Conservation (phyloP, 2,888 invertebrate genomes). For the Parnassius mnemosyne region DNA sequence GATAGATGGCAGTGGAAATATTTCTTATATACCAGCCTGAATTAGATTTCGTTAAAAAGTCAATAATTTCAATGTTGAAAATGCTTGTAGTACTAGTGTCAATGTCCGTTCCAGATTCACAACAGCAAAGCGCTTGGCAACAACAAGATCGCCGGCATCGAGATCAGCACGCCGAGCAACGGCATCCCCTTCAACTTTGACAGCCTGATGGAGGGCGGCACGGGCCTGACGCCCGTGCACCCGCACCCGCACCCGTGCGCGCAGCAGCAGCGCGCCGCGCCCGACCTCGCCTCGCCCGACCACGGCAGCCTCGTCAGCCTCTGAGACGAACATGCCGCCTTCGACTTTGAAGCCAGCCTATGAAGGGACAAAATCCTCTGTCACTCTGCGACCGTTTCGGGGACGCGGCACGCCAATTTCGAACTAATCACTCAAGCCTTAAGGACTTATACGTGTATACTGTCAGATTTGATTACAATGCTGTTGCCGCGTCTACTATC, state of each 20-base stretch:
- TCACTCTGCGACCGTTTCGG: background rate
- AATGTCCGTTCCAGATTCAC: constrained; percentile 59
- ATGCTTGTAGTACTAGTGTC: background rate
- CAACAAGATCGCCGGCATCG: constrained; percentile 87
- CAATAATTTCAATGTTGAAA: too few relatives aligned
- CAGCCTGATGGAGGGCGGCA: constrained; percentile 95
- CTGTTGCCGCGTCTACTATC: too few relatives aligned
- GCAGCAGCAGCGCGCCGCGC: constrained; percentile 87
- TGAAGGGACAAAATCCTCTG: constrained; percentile 4
- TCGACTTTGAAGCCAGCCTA: constrained; percentile 27
- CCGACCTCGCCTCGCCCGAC: constrained; percentile 87
- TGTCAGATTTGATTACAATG: too few relatives aligned
- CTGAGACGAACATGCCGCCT: constrained; percentile 71
- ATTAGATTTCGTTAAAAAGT: too few relatives aligned
- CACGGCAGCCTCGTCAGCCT: constrained; percentile 90
- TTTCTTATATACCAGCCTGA: too few relatives aligned
- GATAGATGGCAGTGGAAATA: too few relatives aligned
- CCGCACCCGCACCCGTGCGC: constrained; percentile 83
- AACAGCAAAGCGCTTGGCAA: constrained; percentile 69
- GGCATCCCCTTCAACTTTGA: constrained; percentile 95
- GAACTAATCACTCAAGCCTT: background rate
- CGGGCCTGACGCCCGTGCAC: constrained; percentile 92
- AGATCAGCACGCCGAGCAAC: constrained; percentile 92
- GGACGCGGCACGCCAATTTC: background rate
- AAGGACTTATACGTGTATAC: too few relatives aligned